Evolutionary conservation across 2,888 invertebrate species (phyloP).

Genomic region (Lasioglossum lativentre): DNA sequence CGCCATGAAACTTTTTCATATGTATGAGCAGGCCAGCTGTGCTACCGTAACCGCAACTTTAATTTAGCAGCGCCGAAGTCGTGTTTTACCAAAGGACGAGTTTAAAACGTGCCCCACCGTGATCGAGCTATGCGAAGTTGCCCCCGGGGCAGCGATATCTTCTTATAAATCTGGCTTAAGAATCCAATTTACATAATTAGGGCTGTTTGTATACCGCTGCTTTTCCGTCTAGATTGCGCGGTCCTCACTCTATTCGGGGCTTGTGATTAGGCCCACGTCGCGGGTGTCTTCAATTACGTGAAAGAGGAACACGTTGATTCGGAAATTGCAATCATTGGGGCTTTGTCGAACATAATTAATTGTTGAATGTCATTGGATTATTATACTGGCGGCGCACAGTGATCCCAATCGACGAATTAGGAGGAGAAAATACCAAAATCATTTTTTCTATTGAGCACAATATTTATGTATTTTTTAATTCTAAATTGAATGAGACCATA

Average conservation of each 20-base stretch:
- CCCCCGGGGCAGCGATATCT: conserved; percentile 60
- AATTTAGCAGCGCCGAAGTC: conserved; percentile 32
- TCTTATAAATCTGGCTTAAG: conserved; percentile 66
- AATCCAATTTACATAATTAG: conserved; percentile 72
- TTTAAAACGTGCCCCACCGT: conserved; percentile 54
- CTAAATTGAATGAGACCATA: no score
- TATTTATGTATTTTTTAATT: no score
- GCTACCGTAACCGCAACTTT: conserved; percentile 27
- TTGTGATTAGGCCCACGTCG: conserved; percentile 42
- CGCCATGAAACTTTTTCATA: not conserved
- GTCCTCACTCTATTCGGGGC: conserved; percentile 32
- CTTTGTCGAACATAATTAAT: not conserved
- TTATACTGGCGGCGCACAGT: not conserved
- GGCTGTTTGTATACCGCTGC: conserved; percentile 63
- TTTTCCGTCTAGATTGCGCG: conserved; percentile 57
- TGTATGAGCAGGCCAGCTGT: not conserved
- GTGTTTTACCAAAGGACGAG: conserved; percentile 40
- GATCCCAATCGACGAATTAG: no score
- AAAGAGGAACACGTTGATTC: conserved; percentile 40
- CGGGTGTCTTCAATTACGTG: conserved; percentile 47
- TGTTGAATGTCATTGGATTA: no score
- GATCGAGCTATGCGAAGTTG: conserved; percentile 54
- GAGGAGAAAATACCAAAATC: no score
- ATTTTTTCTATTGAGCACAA: no score
- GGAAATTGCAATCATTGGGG: conserved; percentile 8